Percentiles rank a stretch among this genome's conserved stretches.
Evolutionary conservation across 2,113 vertebrate genomes (phyloP).

Genomic region (Planiliza haematocheilus): DNA sequence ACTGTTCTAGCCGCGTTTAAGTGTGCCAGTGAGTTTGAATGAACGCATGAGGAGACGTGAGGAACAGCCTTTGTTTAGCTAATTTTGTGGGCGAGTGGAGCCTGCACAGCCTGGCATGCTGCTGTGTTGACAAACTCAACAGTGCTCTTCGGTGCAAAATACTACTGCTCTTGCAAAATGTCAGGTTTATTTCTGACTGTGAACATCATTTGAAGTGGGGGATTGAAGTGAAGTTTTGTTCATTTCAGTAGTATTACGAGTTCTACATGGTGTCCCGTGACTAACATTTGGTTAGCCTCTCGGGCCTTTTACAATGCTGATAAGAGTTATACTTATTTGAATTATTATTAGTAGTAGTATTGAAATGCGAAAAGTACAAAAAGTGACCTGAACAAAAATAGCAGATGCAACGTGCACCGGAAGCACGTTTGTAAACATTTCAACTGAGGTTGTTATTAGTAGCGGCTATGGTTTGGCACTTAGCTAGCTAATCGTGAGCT

Average conservation of each 20-base stretch:
- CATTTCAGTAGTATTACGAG: background rate
- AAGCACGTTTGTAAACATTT: background rate
- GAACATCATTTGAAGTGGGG: background rate
- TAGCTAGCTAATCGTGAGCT: slow-evolving; percentile 38
- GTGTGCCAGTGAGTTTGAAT: background rate
- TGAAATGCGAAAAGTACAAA: background rate
- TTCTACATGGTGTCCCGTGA: slow-evolving; percentile 34
- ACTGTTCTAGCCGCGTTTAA: background rate
- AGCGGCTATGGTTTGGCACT: background rate
- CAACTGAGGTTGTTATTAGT: background rate
- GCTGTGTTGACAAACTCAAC: slow-evolving; percentile 52
- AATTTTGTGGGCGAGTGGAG: slow-evolving; percentile 13
- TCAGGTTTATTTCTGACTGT: background rate
- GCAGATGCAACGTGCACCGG: fast-evolving
- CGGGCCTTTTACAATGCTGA: background rate
- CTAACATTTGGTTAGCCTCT: slow-evolving; percentile 24
- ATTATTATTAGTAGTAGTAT: too few relatives aligned
- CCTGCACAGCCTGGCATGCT: slow-evolving; percentile 5
- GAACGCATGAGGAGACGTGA: background rate
- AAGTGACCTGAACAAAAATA: fast-evolving
- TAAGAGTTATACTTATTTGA: background rate
- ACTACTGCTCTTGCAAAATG: background rate
- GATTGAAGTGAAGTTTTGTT: background rate
- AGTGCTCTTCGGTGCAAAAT: background rate
- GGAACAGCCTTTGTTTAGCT: slow-evolving; percentile 56